phyloP scores from a whole-genome alignment of 2,113 vertebrate genomes.

The Cryptotis parvus region DNA sequence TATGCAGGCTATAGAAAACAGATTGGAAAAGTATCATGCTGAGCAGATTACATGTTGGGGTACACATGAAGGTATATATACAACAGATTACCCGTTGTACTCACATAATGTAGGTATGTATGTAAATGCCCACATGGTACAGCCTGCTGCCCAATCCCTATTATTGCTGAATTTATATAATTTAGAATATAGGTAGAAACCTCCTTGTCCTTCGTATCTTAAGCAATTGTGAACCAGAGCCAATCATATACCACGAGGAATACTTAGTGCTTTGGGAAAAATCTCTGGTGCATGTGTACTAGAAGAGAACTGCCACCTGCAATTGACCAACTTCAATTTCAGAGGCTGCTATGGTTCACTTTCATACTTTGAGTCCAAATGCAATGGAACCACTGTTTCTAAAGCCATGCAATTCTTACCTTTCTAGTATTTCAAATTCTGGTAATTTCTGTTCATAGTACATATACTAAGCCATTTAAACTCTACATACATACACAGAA shows the following conservation, averaged over 20 bases:
- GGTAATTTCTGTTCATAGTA: conserved; percentile 19
- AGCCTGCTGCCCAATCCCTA: neutral
- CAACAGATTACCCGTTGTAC: too few relatives aligned
- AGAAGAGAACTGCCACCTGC: neutral
- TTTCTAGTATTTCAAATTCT: conserved; percentile 47
- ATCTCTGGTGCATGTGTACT: neutral
- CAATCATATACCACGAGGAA: neutral
- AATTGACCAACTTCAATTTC: neutral
- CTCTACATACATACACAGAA: neutral
- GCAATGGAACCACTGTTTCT: neutral
- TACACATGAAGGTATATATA: neutral
- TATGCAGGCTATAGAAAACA: neutral
- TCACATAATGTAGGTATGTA: too few relatives aligned
- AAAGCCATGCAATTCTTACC: conserved; percentile 30
- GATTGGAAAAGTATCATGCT: neutral
- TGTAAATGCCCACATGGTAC: neutral
- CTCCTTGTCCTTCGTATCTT: neutral
- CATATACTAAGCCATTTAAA: conserved; percentile 38
- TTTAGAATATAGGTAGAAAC: neutral
- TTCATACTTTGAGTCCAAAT: neutral
- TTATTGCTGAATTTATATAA: neutral
- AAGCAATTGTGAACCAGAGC: neutral
- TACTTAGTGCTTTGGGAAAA: neutral
- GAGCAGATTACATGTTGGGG: neutral
- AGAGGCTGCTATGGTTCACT: neutral